Base-by-base conservation (phyloP, 2,797 vertebrate genomes). In the Tenualosa ilisha region DNA sequence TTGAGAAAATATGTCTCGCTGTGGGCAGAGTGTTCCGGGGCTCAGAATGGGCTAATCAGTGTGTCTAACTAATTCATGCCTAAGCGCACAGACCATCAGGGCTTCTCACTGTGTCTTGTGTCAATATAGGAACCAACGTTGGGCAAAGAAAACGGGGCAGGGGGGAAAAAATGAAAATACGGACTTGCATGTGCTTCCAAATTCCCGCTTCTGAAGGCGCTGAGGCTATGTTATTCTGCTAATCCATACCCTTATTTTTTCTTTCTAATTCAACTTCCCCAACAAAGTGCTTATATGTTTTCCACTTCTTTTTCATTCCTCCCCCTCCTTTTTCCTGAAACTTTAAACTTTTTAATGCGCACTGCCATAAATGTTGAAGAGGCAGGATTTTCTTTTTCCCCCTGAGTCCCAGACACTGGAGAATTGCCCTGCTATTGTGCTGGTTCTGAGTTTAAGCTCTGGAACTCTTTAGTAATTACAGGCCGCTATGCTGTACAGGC, bases 1-100 rank as follows among this genome's bases (percentile, higher is more conserved):
- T 90, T 83, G 84, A 87, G 87, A 88, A 90, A 89, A 86, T 85
- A 84, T 89, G 65, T 87, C 90, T 90, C 43, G 51, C 86, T 86
- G 56, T 84, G 75, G 65, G 86, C 83, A 81, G 53, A 91, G 89
- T 88, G 89, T 90, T 86, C 86, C 82, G 86, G 22, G 56, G 86
- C 83, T 88, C 84, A 90, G 79, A 65, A 3, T 56, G 83, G n/a
- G 63, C 84, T 88, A 89, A 91, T 89, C 84, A 85, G 85, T 86
- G 84, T 88, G 81, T 87, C 83, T 72, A 85, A 90, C 85, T 88
- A 88, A 88, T 86, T 90, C 84, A 43, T 82, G 86, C 84, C 82
- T 65, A 88, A 87, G 61, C 63, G 84, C 40, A 82, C 85, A 87
- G 84, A 88, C 82, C 75, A 82, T 63, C 24, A 46, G 85, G 85